A percentile compares a stretch with the other conserved stretches of the same genome.
Evolutionary conservation across 2,888 invertebrate species (phyloP).

Genomic region (Drosophila macrospina): DNA sequence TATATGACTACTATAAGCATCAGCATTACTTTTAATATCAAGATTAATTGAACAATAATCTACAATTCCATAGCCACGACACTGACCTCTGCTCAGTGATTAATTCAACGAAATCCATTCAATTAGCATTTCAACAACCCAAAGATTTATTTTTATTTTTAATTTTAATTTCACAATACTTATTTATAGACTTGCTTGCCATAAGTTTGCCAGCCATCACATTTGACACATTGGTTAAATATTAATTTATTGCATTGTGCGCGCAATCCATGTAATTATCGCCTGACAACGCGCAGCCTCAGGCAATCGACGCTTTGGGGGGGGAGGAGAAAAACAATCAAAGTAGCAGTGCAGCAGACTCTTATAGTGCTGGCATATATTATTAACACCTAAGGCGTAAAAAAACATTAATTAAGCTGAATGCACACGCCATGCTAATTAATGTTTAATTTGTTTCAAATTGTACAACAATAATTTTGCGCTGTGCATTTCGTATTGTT

Average conservation of each 20-base stretch:
- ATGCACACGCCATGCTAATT: constrained; percentile 71
- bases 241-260: constrained; percentile 51
- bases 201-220: not conserved
- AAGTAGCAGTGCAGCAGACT: constrained; percentile 19
- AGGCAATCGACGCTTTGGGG: constrained; percentile 14
- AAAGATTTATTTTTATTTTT: not conserved
- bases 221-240: constrained; percentile 45
- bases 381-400: constrained; percentile 73
- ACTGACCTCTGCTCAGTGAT: constrained; percentile 3
- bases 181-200: constrained; percentile 7
- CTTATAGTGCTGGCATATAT: no score
- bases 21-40: no score
- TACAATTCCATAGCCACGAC: not conserved
- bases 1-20: no score
- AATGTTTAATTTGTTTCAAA: constrained; percentile 69
- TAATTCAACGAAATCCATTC: not conserved
- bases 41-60: no score
- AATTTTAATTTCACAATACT: constrained; percentile 5
- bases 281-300: constrained; percentile 32
- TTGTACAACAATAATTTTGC: constrained; percentile 40
- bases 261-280: constrained; percentile 47
- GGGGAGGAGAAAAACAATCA: constrained; percentile 9
- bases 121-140: constrained; percentile 2
- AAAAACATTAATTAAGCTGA: constrained; percentile 67
- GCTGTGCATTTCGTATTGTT: constrained; percentile 1